Conservation (phyloP, 2,113 vertebrate species). For the Hepsetus odoe region DNA sequence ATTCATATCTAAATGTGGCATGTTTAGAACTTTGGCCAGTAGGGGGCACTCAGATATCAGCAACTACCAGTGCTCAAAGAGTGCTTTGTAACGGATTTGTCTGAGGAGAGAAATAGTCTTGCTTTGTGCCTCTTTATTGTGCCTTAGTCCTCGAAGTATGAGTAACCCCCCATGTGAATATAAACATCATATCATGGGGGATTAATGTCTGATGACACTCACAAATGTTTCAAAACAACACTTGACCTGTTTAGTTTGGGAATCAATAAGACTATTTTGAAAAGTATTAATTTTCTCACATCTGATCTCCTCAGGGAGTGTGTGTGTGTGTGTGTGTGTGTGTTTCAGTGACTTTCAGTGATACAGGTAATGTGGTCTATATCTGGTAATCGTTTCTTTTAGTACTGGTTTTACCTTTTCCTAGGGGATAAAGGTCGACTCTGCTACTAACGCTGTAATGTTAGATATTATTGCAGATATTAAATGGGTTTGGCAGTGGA, state of each 20-base stretch:
- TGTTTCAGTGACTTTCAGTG: too few species aligned
- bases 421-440: slow-evolving; percentile 42
- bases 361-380: slow-evolving; percentile 50
- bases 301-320: slow-evolving; percentile 57
- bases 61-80: slow-evolving; percentile 43
- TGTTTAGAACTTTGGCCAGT: slow-evolving; percentile 57
- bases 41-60: slow-evolving; percentile 79
- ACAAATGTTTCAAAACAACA: slow-evolving; percentile 49
- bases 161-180: slow-evolving; percentile 53
- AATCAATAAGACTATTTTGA: slow-evolving; percentile 57
- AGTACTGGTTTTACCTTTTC: slow-evolving; percentile 63
- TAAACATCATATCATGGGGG: slow-evolving; percentile 61
- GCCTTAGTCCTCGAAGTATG: slow-evolving; percentile 60
- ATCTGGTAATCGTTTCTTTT: slow-evolving; percentile 63
- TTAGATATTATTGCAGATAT: slow-evolving; percentile 59
- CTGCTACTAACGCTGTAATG: slow-evolving; percentile 48
- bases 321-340: too few species aligned
- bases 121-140: slow-evolving; percentile 55
- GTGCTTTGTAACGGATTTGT: slow-evolving; percentile 41
- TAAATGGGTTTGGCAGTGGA: slow-evolving; percentile 58
- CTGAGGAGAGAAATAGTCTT: slow-evolving; percentile 40
- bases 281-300: slow-evolving; percentile 64
- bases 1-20: slow-evolving; percentile 9
- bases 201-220: slow-evolving; percentile 55
- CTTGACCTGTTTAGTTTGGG: slow-evolving; percentile 54